Conservation (phyloP, 2,113 vertebrate species). For the Rattus rattus region DNA sequence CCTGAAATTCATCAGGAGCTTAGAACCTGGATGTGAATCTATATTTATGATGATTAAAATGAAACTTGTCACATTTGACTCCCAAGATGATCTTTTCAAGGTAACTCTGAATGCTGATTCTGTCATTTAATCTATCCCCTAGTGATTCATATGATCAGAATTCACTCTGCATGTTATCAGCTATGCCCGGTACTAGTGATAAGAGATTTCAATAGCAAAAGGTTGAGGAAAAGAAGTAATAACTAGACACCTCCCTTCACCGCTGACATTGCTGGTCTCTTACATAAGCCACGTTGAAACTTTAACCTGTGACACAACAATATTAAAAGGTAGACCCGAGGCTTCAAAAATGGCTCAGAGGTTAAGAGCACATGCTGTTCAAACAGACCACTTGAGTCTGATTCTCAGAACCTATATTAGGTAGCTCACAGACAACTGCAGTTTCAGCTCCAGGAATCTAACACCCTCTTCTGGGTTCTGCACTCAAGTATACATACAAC, state of each 20-base stretch:
- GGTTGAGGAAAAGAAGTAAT: not conserved
- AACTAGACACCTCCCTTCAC: not conserved
- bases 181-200: not conserved
- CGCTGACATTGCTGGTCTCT: not conserved
- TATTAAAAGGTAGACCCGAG: not conserved
- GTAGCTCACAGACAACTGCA: not conserved
- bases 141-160: not conserved
- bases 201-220: not conserved
- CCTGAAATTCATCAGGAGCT: not conserved
- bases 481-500: not conserved
- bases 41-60: not conserved
- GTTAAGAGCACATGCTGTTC: not conserved
- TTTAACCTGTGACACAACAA: not conserved
- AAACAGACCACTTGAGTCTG: not conserved
- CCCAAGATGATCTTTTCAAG: not conserved
- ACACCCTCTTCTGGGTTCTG: not conserved
- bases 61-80: not conserved
- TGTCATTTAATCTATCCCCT: not conserved
- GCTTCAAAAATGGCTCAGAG: not conserved
- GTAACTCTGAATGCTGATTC: conserved; percentile 11
- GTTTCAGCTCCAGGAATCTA: not conserved
- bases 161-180: not conserved
- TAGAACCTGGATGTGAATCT: not conserved
- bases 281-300: not conserved
- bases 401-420: not conserved